These are phyloP conservation scores for Drosophila mauritiana DNA, from an alignment of 1,140 invertebrate species.

Conservation along the genomic window DNA sequence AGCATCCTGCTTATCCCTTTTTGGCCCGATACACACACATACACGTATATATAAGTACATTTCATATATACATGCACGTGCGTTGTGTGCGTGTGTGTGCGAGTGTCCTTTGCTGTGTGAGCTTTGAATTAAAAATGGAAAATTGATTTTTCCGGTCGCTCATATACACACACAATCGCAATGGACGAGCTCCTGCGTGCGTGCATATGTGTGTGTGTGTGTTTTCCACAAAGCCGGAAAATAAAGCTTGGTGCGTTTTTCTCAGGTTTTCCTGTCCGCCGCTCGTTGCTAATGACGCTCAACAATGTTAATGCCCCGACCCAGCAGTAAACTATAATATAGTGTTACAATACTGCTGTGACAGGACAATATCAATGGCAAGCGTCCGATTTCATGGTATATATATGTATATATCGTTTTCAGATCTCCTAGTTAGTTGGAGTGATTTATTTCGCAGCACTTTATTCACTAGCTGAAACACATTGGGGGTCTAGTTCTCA, in stretches of 20 bases:
- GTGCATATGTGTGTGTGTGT: conserved; percentile 15
- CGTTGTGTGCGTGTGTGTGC: conserved; percentile 29
- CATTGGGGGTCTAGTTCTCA: background rate
- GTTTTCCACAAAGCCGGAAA: conserved; percentile 68
- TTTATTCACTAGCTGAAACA: conserved; percentile 21
- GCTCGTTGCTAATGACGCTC: conserved; percentile 67
- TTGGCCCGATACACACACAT: conserved; percentile 49
- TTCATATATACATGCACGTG: conserved; percentile 22
- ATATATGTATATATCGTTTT: conserved; percentile 15
- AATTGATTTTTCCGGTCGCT: conserved; percentile 84
- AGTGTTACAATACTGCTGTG: conserved; percentile 93
- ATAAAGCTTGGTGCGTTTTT: conserved; percentile 31
- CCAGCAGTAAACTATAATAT: conserved; percentile 90
- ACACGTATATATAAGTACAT: conserved; percentile 20
- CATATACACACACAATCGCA: conserved; percentile 53
- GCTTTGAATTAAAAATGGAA: conserved; percentile 84
- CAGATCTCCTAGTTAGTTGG: background rate
- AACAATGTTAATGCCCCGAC: conserved; percentile 90
- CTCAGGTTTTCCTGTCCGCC: conserved; percentile 18
- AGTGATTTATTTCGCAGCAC: background rate
- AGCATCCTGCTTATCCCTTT: conserved; percentile 80
- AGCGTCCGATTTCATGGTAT: conserved; percentile 66
- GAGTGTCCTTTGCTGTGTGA: conserved; percentile 48
- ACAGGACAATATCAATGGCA: conserved; percentile 95
- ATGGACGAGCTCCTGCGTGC: background rate